Base-by-base conservation (phyloP, 1,140 invertebrate species). In the Laupala kohalensis region DNA sequence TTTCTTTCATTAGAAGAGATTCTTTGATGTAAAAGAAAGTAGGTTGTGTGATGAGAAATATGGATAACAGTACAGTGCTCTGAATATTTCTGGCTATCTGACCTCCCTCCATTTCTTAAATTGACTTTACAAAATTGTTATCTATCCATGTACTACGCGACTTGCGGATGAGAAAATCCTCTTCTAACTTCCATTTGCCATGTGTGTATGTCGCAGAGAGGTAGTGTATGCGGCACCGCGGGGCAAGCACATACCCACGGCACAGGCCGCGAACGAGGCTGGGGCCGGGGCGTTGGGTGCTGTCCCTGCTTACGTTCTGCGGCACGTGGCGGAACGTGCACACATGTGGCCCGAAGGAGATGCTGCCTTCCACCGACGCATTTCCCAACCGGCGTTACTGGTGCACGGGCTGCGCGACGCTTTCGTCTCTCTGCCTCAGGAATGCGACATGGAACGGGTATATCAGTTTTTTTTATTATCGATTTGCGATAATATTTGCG, bases 361-460 rank as follows among this genome's bases (percentile, higher is more conserved):
- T 79, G 86, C 87, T 70, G 83, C 87, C 13, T 91, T 87, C 76
- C 88, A 91, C 78, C 82, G 87, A 75, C 84, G 86, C 77, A 87
- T 91, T 72, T 81, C 81, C 53, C 84, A 85, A 29, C 88, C 89
- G 26, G 89, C 89, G n/a, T 81, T 92, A 30, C 79, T 92, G 9
- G 84, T 92, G 62, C 88, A 91, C 76, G 90, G 90, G 15, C 78
- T 87, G 72, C 83, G 86, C 78, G 90, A 92, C 78, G 85, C 86
- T 70, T 83, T 86, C 66, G 87, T 91, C 13, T 86, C 86, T 15
- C 81, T 90, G 73, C 84, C 90, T 25, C 90, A 91, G 75, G 88
- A 90, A 80, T 87, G 89, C 76, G 88, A 90, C 79, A 91, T 91
- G 89, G 86, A 89, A 79, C 83, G 88, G 78, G 88, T n/a, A n/a